Evolutionary conservation across 2,113 vertebrate genomes (phyloP).

Genomic region (Passer domesticus): DNA sequence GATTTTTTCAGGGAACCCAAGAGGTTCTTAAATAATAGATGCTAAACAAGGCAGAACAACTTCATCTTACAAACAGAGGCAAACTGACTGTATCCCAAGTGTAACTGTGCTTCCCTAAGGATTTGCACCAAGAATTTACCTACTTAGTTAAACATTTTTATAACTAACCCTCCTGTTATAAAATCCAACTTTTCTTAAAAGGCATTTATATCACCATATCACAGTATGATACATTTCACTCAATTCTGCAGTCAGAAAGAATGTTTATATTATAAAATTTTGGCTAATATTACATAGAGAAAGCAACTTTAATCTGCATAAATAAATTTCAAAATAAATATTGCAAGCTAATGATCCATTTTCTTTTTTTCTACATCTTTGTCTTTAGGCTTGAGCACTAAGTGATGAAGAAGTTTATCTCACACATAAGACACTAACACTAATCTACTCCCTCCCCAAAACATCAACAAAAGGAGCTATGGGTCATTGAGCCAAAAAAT

Average conservation of each 20-base stretch:
- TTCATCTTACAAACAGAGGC: not conserved
- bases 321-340: slow-evolving; percentile 12
- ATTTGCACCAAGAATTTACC: not conserved
- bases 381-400: not conserved
- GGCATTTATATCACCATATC: not conserved
- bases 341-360: not conserved
- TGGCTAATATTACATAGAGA: not conserved
- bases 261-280: not conserved
- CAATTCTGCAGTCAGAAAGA: not conserved
- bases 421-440: not conserved
- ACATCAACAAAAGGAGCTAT: slow-evolving; percentile 15
- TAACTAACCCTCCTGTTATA: not conserved
- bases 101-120: not conserved
- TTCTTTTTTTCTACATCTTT: not conserved
- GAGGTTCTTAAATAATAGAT: not conserved
- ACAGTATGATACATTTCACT: not conserved
- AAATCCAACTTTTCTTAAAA: not conserved
- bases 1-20: not conserved
- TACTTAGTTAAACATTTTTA: not conserved
- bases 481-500: slow-evolving; percentile 65
- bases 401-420: not conserved
- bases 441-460: slow-evolving; percentile 14
- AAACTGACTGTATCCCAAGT: not conserved
- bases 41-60: not conserved
- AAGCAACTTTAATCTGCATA: not conserved